A percentile compares a stretch with the other conserved stretches of the same genome.
Evolutionary conservation across 1,140 invertebrate species (phyloP).

Genomic region (Idris sp.): DNA sequence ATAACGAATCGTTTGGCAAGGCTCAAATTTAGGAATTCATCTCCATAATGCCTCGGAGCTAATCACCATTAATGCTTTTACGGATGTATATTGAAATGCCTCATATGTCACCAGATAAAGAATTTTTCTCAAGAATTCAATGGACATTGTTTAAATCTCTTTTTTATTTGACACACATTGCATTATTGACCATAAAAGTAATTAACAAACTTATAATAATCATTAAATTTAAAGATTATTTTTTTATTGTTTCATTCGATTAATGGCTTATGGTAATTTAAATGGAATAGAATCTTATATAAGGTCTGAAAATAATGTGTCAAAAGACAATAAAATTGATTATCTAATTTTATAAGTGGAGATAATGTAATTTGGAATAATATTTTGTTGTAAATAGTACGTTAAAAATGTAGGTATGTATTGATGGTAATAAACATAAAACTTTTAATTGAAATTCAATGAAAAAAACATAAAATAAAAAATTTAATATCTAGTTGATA

Average conservation of each 20-base stretch:
- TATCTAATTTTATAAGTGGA: constrained; percentile 28
- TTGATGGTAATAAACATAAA: too few relatives aligned
- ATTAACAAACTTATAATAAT: constrained; percentile 64
- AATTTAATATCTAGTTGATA: too few relatives aligned
- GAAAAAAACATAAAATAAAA: too few relatives aligned
- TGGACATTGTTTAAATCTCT: constrained; percentile 55
- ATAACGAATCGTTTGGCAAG: constrained; percentile 57
- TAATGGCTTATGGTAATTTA: constrained; percentile 36
- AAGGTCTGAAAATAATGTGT: constrained; percentile 24
- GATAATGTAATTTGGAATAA: constrained; percentile 10
- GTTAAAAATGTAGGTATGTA: too few relatives aligned
- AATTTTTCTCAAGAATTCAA: constrained; percentile 50
- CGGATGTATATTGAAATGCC: constrained; percentile 62
- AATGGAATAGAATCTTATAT: constrained; percentile 31
- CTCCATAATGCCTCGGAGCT: constrained; percentile 59
- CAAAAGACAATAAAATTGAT: constrained; percentile 52
- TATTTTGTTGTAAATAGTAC: not conserved
- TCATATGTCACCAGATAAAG: constrained; percentile 61
- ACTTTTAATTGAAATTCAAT: too few relatives aligned
- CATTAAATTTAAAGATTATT: constrained; percentile 39
- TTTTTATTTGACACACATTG: constrained; percentile 51
- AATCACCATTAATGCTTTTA: constrained; percentile 63
- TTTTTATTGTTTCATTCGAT: constrained; percentile 40
- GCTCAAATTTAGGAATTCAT: constrained; percentile 63
- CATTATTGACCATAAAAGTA: constrained; percentile 56